Evolutionary conservation across 2,888 invertebrate species (phyloP), one percentile per base, ranked within the genome.

Genomic region (Nudaria mundana): DNA sequence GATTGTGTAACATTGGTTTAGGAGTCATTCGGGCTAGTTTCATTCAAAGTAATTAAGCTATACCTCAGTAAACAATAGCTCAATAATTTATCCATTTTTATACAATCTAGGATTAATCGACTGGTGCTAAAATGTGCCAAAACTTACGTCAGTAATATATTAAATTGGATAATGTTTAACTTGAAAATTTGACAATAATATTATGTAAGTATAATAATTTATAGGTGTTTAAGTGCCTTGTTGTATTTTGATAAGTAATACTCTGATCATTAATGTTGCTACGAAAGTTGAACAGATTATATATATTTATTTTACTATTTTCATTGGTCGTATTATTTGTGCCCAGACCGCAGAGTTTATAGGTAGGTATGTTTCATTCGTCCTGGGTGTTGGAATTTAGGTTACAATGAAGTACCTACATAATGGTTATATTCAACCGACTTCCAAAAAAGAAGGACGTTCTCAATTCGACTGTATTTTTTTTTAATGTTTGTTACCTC

Each of bases 241-340:
- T 82, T 78, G 72, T 83, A 71, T 80, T 73, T 74, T 59, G 52
- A 49, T 61, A 62, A 46, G 55, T 63, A 66, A 84, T 86, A 86
- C 84, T 86, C 84, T 81, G 66, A 77, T 52, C 56, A 72, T 73
- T 73, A 75, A 80, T 81, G 76, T 81, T 80, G 78, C 76, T 83
- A 77, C 73, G 75, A 71, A 75, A 76, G 81, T 83, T 83, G 71
- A 80, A 71, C 78, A 69, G 74, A 77, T n/a, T 28, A 85, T 87
- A 86, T 81, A 87, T 84, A 77, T 86, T 77, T 88, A 87, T 87
- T 87, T 88, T 87, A 86, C 86, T 88, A 88, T 88, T 88, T 88
- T 87, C 88, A 87, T 79, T 82, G 70, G 54, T 86, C 32, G 84
- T 87, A 64, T 87, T 74, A 83, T 81, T 86, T 74, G n/a, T n/a